Percentiles rank a stretch among this genome's conserved stretches.
Conservation (phyloP, 2,797 vertebrate genomes). For the Oreonectes daqikongensis region DNA sequence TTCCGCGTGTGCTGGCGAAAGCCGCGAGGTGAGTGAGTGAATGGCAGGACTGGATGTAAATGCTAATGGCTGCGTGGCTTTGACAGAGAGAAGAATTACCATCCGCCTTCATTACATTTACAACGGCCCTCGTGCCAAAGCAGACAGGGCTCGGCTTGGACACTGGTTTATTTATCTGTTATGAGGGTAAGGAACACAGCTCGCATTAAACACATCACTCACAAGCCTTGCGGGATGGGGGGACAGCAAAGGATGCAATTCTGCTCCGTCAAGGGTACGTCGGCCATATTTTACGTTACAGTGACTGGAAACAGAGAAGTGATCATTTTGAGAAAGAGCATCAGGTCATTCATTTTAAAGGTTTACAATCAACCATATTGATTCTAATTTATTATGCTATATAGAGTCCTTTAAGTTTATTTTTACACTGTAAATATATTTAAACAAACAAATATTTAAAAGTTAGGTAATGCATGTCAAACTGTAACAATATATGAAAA, state of each 20-base stretch:
- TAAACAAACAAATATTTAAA: too few relatives aligned
- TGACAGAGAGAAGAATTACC: constrained; percentile 78
- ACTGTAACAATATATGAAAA: too few relatives aligned
- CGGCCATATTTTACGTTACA: constrained; percentile 42
- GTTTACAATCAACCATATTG: too few relatives aligned
- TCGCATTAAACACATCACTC: constrained; percentile 51
- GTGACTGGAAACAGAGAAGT: constrained; percentile 6
- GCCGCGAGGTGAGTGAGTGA: constrained; percentile 60
- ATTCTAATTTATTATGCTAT: background rate
- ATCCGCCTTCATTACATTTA: constrained; percentile 78
- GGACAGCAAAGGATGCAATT: constrained; percentile 31
- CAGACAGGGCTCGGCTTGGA: constrained; percentile 55
- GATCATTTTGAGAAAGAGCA: constrained; percentile 18
- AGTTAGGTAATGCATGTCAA: too few relatives aligned
- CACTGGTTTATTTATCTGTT: constrained; percentile 69
- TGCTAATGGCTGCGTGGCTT: constrained; percentile 75
- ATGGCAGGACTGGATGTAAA: constrained; percentile 76
- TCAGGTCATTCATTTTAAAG: background rate
- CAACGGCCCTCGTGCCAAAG: constrained; percentile 52
- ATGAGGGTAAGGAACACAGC: constrained; percentile 61
- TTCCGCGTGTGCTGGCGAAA: constrained; percentile 51
- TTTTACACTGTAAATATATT: too few relatives aligned
- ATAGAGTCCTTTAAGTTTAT: too few relatives aligned
- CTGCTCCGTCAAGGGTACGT: constrained; percentile 29
- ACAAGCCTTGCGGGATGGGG: constrained; percentile 21